phyloP scores from a whole-genome alignment of 2,113 vertebrate genomes.

The Callocephalon fimbriatum region DNA sequence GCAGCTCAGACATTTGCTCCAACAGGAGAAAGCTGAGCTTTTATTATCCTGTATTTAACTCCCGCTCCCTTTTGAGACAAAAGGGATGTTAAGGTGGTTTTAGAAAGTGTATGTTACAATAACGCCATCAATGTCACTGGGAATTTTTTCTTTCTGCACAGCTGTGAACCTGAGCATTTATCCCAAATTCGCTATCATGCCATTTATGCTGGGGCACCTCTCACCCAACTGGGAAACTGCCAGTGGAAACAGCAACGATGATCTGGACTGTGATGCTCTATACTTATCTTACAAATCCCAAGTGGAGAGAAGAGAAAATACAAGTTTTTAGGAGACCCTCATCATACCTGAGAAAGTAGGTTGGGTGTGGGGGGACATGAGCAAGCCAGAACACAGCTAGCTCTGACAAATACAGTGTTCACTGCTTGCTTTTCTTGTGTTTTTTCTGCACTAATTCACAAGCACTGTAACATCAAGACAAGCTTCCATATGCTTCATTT shows the following conservation, averaged over 20 bases:
- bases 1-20: neutral
- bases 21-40: neutral
- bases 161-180: neutral
- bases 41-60: neutral
- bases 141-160: neutral
- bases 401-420: neutral
- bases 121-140: neutral
- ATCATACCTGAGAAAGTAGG: neutral
- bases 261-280: neutral
- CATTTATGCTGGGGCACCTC: neutral
- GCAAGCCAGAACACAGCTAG: neutral
- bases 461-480: slow-evolving; percentile 67
- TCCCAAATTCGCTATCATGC: neutral
- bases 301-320: neutral
- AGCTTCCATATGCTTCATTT: slow-evolving; percentile 74
- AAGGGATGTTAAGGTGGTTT: neutral
- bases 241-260: neutral
- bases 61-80: neutral
- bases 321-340: neutral
- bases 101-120: neutral
- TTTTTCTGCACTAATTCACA: slow-evolving; percentile 77
- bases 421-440: slow-evolving; percentile 40
- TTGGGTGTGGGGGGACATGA: neutral
- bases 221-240: neutral
- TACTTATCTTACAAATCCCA: neutral